Base-by-base conservation (phyloP, 1,140 invertebrate genomes). In the Drosophila insularis region DNA sequence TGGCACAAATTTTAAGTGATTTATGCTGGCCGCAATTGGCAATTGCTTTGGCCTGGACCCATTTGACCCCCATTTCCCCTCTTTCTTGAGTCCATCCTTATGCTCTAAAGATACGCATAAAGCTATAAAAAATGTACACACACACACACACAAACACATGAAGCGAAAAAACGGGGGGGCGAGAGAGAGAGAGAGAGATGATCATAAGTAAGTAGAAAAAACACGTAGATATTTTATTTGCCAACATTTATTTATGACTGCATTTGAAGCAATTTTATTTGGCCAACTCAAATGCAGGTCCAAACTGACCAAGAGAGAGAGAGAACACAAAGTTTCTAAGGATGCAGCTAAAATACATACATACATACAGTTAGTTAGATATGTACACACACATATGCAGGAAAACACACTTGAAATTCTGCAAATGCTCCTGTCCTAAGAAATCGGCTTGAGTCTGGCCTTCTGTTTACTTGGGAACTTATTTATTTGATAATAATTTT, bases 1-100 rank as follows among this genome's bases (percentile, higher is more conserved):
- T 87, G 82, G 82, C 82, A 89, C 84, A 87, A 87, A 89, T 89
- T 89, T 86, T 87, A 87, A 87, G 82, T 87, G 82, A 87, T 87
- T 87, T 87, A 87, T 87, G 79, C 80, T 82, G 64, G 77, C 82
- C 82, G 64, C 82, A 86, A 86, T 86, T 85, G 82, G 64, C 82
- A 86, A 58, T 58, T 58, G 78, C 82, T 79, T 63, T 55, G 54
- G 50, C 60, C 43, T 63, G 62, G 56, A 67, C 61, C 43, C 55
- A 35, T 58, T 17, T 2, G 17, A 61, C 56, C 64, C 61, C 1
- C 5, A 1, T 23, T 23, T 0, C 3, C 23, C 35, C 31, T 32
- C 21, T 60, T 35, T 35, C 32, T 8, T 35, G 7, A 17, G 53
- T 17, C 27, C 67, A 40, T 21, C 19, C 17, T 50, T n/a, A 7